Base-by-base conservation (phyloP, 2,888 invertebrate species). In the Fabriciana adippe region DNA sequence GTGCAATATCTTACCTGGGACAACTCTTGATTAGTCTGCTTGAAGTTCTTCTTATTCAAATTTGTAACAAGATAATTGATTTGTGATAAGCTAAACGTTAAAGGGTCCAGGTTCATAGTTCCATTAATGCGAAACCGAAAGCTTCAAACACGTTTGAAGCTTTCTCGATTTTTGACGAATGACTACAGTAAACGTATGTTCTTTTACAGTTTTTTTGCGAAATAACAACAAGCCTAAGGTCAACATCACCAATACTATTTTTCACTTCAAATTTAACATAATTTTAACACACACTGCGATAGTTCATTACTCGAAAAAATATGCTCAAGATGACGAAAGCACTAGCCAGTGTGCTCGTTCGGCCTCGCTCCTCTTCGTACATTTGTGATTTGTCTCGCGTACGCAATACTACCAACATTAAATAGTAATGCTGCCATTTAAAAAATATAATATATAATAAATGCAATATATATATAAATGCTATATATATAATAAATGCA, bases 61-160 rank as follows among this genome's bases (percentile, higher is more conserved):
- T 97, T 97, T 93, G 96, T 95, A 95, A 98, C 97, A 94, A 98
- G 97, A 96, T 97, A 97, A 96, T 97, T 97, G 94, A 99, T 98
- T 96, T 98, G 98, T 95, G 97, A 97, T 96, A 98, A 96, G 95
- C 98, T 97, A 96, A 98, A 97, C 95, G 97, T 97, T 95, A 98
- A 96, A 95, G 98, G 96, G 96, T 98, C 98, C 96, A 98, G 97
- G 97, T 97, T 97, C 98, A 98, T 98, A 97, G 97, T 97, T 97
- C 97, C 97, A 95, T 95, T 94, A 95, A 96, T 94, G 94, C 96
- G 94, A 95, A 95, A 94, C 95, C 96, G 97, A 97, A 97, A 97
- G 97, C 97, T 97, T 97, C 97, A 97, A 97, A 96, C 94, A 94
- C 93, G 94, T 95, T 96, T 97, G 97, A 97, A 97, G 97, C 97